Conservation (phyloP, 2,797 vertebrate species). For the Syngnathus acus region DNA sequence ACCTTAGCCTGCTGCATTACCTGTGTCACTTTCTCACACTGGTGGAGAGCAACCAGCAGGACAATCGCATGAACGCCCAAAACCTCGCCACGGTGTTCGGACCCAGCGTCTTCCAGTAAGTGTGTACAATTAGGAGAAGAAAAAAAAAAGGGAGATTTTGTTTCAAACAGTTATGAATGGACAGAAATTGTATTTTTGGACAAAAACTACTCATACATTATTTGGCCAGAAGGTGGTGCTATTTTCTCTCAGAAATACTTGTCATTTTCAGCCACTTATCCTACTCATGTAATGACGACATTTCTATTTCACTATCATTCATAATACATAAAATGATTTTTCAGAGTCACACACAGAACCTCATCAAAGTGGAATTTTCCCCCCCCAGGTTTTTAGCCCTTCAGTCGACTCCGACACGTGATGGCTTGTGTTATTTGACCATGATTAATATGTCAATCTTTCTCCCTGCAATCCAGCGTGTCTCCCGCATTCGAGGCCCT, state of each 20-base stretch:
- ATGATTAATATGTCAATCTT: not conserved
- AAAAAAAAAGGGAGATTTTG: not conserved
- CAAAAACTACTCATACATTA: no score
- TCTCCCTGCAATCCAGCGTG: constrained; percentile 66
- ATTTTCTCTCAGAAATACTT: not conserved
- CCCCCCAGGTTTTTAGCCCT: no score
- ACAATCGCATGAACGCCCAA: constrained; percentile 83
- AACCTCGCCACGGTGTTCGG: constrained; percentile 91
- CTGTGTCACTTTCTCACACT: constrained; percentile 82
- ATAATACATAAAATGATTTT: not conserved
- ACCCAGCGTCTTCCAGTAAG: constrained; percentile 91
- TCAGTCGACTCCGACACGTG: not conserved
- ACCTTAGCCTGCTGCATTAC: constrained; percentile 81
- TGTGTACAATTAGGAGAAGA: constrained; percentile 6
- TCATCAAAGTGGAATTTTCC: not conserved
- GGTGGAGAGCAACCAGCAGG: constrained; percentile 74
- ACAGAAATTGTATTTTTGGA: no score
- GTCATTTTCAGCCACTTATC: not conserved
- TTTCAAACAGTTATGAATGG: not conserved
- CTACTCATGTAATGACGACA: not conserved
- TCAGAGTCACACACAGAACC: not conserved
- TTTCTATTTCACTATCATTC: not conserved
- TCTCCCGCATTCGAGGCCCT: constrained; percentile 80
- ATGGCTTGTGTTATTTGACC: constrained; percentile 2
- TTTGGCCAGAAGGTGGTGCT: not conserved